Conservation (phyloP, 1,140 invertebrate genomes). For the Phymorhynchus buccinoides region DNA sequence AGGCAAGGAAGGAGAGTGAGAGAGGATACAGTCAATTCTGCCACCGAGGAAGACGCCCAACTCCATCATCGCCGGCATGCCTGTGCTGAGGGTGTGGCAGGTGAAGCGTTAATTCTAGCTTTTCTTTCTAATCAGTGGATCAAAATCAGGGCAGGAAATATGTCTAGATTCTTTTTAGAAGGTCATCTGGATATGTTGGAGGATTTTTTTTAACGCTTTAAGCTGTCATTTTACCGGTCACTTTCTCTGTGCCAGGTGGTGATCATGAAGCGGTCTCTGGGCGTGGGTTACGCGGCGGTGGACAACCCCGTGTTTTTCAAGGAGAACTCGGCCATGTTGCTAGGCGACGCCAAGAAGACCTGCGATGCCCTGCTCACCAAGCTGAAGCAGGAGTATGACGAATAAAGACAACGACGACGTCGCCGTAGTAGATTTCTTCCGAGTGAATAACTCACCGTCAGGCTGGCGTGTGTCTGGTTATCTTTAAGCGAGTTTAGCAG, state of each 20-base stretch:
- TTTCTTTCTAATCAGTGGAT: no score
- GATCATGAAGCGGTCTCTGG: constrained; percentile 92
- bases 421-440: neutral
- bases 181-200: no score
- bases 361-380: constrained; percentile 85
- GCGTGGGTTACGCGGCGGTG: constrained; percentile 87
- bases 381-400: constrained; percentile 50
- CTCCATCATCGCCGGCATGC: constrained; percentile 94
- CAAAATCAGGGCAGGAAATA: neutral
- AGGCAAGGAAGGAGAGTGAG: no score
- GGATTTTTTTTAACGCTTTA: neutral
- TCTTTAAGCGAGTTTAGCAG: no score
- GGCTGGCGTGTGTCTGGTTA: neutral
- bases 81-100: constrained; percentile 61
- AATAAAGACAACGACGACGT: neutral
- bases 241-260: constrained; percentile 81
- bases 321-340: constrained; percentile 89
- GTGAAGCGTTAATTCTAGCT: no score
- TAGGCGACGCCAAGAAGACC: constrained; percentile 93
- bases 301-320: constrained; percentile 96
- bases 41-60: constrained; percentile 92
- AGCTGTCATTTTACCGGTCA: neutral
- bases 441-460: neutral
- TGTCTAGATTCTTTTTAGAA: no score
- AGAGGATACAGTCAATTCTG: constrained; percentile 94